phyloP scores from a whole-genome alignment of 2,797 vertebrate genomes.

The Champsocephalus gunnari region DNA sequence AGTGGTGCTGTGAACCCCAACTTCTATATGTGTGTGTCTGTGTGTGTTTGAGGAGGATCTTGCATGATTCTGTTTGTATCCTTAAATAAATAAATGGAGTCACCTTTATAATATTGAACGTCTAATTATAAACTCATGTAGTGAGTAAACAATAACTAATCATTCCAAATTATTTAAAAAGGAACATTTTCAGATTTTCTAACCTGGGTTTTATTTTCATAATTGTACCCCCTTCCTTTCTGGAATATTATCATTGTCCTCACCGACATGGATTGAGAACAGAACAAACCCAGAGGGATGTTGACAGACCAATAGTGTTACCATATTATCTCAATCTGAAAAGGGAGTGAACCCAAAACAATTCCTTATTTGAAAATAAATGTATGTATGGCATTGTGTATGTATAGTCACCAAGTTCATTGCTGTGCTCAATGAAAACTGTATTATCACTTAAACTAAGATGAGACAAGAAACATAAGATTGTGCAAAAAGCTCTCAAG shows the following conservation, averaged over 20 bases:
- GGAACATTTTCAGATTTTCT: not conserved
- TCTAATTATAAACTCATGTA: not conserved
- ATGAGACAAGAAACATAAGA: not conserved
- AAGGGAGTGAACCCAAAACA: not conserved
- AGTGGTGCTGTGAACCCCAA: slow-evolving; percentile 63
- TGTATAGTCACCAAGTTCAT: not conserved
- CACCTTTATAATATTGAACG: not conserved
- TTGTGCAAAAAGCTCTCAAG: not conserved
- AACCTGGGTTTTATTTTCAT: not conserved
- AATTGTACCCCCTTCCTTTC: not conserved
- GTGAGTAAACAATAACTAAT: not conserved
- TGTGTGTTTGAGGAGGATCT: slow-evolving; percentile 13
- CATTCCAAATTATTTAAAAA: not conserved
- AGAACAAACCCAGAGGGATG: not conserved
- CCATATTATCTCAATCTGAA: not conserved
- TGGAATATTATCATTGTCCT: not conserved
- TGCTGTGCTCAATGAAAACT: not conserved
- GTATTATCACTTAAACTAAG: not conserved
- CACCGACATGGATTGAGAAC: not conserved
- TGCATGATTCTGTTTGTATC: slow-evolving; percentile 38
- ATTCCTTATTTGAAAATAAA: not conserved
- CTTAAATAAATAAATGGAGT: slow-evolving; percentile 2
- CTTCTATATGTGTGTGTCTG: slow-evolving; percentile 31
- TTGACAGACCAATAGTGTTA: not conserved
- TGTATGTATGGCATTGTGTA: too few species aligned